Percentiles rank a stretch among this genome's conserved stretches.
Conservation (phyloP, 2,797 vertebrate species). For the Melanotaenia maccullochi region DNA sequence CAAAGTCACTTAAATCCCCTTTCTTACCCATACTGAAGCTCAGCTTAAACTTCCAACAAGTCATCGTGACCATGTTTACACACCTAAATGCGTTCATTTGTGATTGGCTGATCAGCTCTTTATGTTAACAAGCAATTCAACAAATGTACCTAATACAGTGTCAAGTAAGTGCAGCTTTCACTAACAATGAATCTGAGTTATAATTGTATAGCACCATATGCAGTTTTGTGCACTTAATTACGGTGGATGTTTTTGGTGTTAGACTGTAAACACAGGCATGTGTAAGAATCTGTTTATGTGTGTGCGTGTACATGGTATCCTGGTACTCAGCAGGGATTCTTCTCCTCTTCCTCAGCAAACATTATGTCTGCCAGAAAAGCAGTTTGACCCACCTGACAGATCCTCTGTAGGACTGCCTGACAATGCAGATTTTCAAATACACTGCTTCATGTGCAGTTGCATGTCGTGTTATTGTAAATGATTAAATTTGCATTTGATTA, state of each 20-base stretch:
- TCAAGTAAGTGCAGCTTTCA: background rate
- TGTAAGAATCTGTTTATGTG: constrained; percentile 19
- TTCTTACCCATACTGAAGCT: too few species aligned
- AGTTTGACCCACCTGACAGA: constrained; percentile 38
- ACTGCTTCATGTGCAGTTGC: background rate
- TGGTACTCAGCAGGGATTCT: constrained; percentile 51
- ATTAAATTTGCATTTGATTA: constrained; percentile 16
- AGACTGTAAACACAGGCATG: constrained; percentile 5
- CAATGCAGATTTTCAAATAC: constrained; percentile 28
- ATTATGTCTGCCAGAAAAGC: constrained; percentile 37
- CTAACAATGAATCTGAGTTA: background rate
- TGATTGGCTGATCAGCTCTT: too few species aligned
- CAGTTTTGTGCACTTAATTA: background rate
- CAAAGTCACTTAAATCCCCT: background rate
- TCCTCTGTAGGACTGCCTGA: constrained; percentile 40
- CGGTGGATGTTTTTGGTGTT: constrained; percentile 11
- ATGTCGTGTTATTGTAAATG: background rate
- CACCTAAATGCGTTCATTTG: too few species aligned
- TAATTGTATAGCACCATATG: background rate
- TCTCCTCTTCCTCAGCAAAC: constrained; percentile 56
- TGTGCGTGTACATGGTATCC: constrained; percentile 33
- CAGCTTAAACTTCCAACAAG: too few species aligned
- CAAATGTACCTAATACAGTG: too few species aligned
- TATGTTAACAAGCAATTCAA: too few species aligned
- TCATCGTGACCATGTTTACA: too few species aligned